Evolutionary conservation across 2,888 invertebrate genomes (phyloP), one percentile per base, ranked within the genome.

Genomic region (Cabera pusaria): DNA sequence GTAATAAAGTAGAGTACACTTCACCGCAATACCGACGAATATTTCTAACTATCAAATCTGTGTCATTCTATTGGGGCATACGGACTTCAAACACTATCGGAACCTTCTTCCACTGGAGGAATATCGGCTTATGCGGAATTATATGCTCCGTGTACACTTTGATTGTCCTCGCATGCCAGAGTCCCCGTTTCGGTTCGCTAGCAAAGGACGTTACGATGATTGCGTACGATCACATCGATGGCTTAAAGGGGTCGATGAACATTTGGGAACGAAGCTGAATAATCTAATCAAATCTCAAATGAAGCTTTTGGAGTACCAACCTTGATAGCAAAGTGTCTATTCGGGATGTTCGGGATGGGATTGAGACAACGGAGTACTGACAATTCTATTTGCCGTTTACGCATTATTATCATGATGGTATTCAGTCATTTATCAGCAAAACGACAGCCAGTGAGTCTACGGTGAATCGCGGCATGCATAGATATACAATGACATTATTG

Each of bases 1-100:
- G 4, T 14, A 4, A 14, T 4, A 14, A 4, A 14, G 14, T 14
- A 14, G 14, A 14, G 14, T 14, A 14, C 14, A 14, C 14, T 3
- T 14, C 14, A 3, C 14, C 14, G 2, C 14, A 14, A 14, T 14
- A 14, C 4, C 14, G 14, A 27, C 54, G 52, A 1, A 31, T 48
- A 23, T 56, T 57, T 24, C 34, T 56, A 5, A 51, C 55, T 2
- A 42, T 59, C 1, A 60, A 60, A 47, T 50, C 53, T 5, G 56
- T 60, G 0, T 51, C 51, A 2, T 28, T 49, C 3, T 49, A 47
- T 11, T 54, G 56, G 53, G 54, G 54, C 2, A 31, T 56, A 8
- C 59, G 55, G 57, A 48, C 50, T 5, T 44, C 65, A 2, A 61
- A 64, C 23, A 46, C 50, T 2, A 54, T 59, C 3, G 63, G 59